phyloP scores from a whole-genome alignment of 2,888 invertebrate species.

The Cantharis rufa region DNA sequence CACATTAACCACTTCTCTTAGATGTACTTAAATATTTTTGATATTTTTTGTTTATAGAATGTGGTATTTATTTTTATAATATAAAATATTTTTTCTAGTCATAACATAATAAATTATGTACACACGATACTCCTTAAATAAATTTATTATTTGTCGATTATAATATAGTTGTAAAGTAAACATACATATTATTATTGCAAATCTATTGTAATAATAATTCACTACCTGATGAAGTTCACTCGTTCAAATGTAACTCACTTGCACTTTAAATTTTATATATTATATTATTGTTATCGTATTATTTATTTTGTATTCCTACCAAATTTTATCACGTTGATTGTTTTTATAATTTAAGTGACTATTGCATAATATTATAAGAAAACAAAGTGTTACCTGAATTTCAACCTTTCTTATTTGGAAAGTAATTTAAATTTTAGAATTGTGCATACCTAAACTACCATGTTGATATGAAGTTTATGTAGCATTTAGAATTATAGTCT shows the following conservation, averaged over 20 bases:
- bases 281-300: neutral
- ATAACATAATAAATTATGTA: neutral
- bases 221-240: neutral
- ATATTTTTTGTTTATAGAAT: neutral
- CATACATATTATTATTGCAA: neutral
- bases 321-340: neutral
- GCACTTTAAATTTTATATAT: neutral
- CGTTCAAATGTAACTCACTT: neutral
- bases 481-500: constrained; percentile 15
- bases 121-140: neutral
- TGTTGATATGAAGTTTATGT: neutral
- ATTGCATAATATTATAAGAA: neutral
- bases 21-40: neutral
- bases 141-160: neutral
- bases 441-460: neutral
- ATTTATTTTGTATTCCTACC: neutral
- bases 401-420: neutral
- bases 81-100: neutral
- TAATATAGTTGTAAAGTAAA: neutral
- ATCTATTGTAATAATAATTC: neutral
- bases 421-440: neutral
- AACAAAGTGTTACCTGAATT: neutral
- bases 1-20: neutral
- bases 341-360: neutral
- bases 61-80: neutral